Percentiles rank a stretch among this genome's conserved stretches.
Conservation (phyloP, 2,113 vertebrate species). For the Crotophaga sulcirostris region DNA sequence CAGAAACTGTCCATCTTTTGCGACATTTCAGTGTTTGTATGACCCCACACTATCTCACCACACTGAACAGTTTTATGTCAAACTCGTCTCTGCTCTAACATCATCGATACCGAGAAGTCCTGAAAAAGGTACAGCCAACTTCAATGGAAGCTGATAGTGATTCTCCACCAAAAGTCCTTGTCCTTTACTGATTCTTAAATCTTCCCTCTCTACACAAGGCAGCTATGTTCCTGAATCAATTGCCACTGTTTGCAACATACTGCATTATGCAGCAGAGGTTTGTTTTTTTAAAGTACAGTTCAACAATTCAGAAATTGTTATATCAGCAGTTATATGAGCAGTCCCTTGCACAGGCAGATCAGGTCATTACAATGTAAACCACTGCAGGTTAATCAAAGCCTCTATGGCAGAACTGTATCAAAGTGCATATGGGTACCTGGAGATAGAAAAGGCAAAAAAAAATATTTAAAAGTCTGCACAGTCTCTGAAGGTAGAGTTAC, state of each 20-base stretch:
- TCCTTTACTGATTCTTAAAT: not conserved
- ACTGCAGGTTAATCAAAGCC: not conserved
- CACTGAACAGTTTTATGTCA: not conserved
- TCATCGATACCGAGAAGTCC: not conserved
- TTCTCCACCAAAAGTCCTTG: not conserved
- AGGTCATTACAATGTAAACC: not conserved
- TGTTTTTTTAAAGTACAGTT: not conserved
- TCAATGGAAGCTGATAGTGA: not conserved
- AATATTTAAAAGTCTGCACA: not conserved
- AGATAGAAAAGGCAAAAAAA: not conserved
- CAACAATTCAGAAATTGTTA: not conserved
- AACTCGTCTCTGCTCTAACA: not conserved
- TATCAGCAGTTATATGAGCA: not conserved
- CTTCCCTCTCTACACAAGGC: not conserved
- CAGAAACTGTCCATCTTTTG: not conserved
- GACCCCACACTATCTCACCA: not conserved
- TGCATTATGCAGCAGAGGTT: not conserved
- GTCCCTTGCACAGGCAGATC: not conserved
- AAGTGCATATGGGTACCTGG: not conserved
- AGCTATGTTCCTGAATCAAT: not conserved
- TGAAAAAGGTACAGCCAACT: not conserved
- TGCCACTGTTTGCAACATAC: not conserved
- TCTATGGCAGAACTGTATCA: not conserved
- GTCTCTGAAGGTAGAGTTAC: not conserved
- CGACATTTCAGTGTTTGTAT: not conserved